These are phyloP conservation scores for Tenthredo scrophulariae DNA, from an alignment of 2,888 invertebrate species.

Conservation along the genomic window DNA sequence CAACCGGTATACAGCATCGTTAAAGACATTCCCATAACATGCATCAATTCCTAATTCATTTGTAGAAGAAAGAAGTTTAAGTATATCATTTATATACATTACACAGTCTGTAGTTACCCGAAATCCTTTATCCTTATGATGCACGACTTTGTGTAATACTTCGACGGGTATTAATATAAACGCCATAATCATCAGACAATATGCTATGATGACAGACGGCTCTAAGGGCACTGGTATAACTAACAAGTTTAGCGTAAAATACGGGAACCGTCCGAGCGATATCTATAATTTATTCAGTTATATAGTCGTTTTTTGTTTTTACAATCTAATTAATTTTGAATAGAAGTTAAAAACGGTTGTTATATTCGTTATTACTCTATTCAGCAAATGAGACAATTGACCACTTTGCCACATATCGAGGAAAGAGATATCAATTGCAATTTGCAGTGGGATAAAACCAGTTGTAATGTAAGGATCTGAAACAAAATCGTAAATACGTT, in stretches of 20 bases:
- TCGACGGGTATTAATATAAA: constrained; percentile 58
- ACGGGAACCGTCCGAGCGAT: constrained; percentile 59
- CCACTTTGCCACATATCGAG: constrained; percentile 57
- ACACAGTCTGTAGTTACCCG: constrained; percentile 55
- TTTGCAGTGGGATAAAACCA: constrained; percentile 62
- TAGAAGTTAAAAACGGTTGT: background rate
- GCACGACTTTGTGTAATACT: constrained; percentile 58
- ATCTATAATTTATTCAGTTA: constrained; percentile 54
- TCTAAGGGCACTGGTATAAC: constrained; percentile 57
- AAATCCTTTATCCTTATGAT: constrained; percentile 62
- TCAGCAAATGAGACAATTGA: constrained; percentile 10
- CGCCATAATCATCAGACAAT: constrained; percentile 60
- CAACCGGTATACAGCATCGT: constrained; percentile 60
- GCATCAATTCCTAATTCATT: constrained; percentile 59
- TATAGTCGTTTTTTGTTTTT: background rate
- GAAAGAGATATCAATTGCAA: constrained; percentile 61
- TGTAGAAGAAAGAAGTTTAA: background rate
- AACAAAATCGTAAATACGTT: background rate
- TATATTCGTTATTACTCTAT: constrained; percentile 44
- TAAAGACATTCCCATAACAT: constrained; percentile 56
- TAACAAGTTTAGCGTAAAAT: constrained; percentile 57
- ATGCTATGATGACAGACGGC: constrained; percentile 60
- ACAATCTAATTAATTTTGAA: background rate
- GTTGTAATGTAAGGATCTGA: constrained; percentile 61
- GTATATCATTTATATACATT: background rate